Conservation (phyloP, 1,140 invertebrate genomes). For the Cataglyphis hispanica region DNA sequence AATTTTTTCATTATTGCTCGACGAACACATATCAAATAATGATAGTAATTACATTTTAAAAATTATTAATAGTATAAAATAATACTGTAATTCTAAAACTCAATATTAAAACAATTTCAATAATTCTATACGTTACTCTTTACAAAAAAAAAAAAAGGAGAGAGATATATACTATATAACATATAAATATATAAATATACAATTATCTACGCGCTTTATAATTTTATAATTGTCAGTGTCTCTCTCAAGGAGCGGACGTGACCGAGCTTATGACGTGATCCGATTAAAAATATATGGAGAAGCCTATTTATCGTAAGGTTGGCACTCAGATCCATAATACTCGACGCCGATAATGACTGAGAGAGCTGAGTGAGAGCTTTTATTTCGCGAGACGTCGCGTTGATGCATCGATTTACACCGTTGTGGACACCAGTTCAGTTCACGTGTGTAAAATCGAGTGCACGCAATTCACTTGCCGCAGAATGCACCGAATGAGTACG, state of each 20-base stretch:
- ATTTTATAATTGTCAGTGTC: background rate
- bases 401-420: constrained; percentile 47
- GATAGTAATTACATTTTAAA: background rate
- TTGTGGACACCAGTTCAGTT: constrained; percentile 1
- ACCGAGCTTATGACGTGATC: background rate
- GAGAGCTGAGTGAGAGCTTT: constrained; percentile 48
- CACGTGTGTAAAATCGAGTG: constrained; percentile 23
- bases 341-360: constrained; percentile 44
- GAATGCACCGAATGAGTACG: constrained; percentile 28
- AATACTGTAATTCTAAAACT: background rate
- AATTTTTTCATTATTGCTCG: too few relatives aligned
- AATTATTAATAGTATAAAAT: background rate
- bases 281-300: constrained; percentile 23
- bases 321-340: constrained; percentile 55
- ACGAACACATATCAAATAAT: background rate
- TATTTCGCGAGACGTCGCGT: constrained; percentile 46
- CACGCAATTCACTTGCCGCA: constrained; percentile 35
- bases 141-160: background rate
- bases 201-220: background rate
- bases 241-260: background rate
- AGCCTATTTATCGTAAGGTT: constrained; percentile 46
- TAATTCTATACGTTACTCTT: background rate
- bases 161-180: too few relatives aligned
- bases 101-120: background rate
- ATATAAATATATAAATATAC: background rate